A percentile compares a stretch with the other conserved stretches of the same genome.
These are phyloP conservation scores for Drosophila obscura DNA, from an alignment of 1,140 invertebrate species.

Conservation along the genomic window DNA sequence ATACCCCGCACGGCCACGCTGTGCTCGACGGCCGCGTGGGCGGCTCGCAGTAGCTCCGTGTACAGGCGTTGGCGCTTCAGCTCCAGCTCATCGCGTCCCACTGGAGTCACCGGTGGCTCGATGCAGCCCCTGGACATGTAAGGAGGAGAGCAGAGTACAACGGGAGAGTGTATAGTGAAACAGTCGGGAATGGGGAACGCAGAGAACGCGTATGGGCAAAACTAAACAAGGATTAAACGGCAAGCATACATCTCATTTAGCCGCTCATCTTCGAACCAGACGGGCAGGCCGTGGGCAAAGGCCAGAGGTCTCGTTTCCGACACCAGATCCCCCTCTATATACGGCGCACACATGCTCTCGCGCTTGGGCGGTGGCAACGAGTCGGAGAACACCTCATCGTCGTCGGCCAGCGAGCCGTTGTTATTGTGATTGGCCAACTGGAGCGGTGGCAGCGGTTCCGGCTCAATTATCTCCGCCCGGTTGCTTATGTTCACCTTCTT, in stretches of 20 bases:
- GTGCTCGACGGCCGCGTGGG: slow-evolving; percentile 89
- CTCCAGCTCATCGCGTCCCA: slow-evolving; percentile 90
- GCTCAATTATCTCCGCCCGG: slow-evolving; percentile 79
- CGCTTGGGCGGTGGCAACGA: slow-evolving; percentile 78
- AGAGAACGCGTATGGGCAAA: not conserved
- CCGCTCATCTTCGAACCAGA: slow-evolving; percentile 82
- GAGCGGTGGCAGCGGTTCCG: slow-evolving; percentile 56
- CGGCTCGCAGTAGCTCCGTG: slow-evolving; percentile 89
- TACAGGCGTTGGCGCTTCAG: slow-evolving; percentile 90
- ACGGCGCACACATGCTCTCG: slow-evolving; percentile 84
- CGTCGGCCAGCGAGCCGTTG: slow-evolving; percentile 63
- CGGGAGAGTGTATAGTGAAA: slow-evolving; percentile 1
- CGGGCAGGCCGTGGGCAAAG: slow-evolving; percentile 75
- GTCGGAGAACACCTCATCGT: slow-evolving; percentile 85
- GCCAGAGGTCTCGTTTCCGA: slow-evolving; percentile 57
- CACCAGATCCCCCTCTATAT: slow-evolving; percentile 69
- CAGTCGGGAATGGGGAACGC: not conserved
- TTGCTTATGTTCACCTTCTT: slow-evolving; percentile 82
- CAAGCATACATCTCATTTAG: slow-evolving; percentile 76
- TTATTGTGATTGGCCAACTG: slow-evolving; percentile 60
- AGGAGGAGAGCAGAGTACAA: slow-evolving; percentile 9
- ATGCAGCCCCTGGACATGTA: slow-evolving; percentile 75
- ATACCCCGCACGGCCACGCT: slow-evolving; percentile 86
- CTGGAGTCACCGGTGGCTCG: slow-evolving; percentile 89
- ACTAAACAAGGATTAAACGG: slow-evolving; percentile 5